Percentiles rank a stretch among this genome's conserved stretches.
Conservation (phyloP, 2,113 vertebrate genomes). For the Choloepus hoffmanni region DNA sequence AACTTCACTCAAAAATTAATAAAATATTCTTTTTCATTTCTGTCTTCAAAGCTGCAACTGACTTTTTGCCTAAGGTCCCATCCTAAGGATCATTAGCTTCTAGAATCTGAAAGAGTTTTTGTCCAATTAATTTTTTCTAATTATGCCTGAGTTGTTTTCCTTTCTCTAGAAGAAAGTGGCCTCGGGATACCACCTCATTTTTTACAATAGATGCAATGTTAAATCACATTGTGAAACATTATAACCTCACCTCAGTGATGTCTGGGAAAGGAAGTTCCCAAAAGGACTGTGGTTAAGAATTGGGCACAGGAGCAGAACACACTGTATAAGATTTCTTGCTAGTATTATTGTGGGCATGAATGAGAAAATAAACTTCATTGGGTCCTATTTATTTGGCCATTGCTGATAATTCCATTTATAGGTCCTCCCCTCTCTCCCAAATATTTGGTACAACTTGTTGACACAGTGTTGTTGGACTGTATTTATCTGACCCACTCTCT, state of each 20-base stretch:
- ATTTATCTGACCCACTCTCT: constrained; percentile 25
- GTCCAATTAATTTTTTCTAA: constrained; percentile 29
- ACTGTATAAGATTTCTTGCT: neutral
- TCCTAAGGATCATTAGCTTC: neutral
- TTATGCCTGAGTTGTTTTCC: neutral
- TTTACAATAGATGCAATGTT: constrained; percentile 32
- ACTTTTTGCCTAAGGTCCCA: neutral
- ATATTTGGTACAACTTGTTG: neutral
- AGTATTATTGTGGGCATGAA: neutral
- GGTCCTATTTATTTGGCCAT: constrained; percentile 9
- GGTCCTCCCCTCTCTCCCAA: neutral
- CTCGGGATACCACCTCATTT: neutral
- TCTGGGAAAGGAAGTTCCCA: constrained; percentile 11
- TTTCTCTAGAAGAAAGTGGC: constrained; percentile 20
- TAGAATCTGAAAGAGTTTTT: constrained; percentile 49
- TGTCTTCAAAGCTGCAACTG: neutral
- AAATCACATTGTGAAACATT: constrained; percentile 7
- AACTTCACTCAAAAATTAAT: constrained; percentile 4
- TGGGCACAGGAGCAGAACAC: neutral
- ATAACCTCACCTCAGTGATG: neutral
- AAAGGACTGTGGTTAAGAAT: neutral
- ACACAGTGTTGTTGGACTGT: neutral
- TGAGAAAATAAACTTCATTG: neutral
- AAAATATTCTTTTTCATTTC: constrained; percentile 18
- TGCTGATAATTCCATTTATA: neutral